Evolutionary conservation across 2,797 vertebrate species (phyloP), one percentile per base, ranked within the genome.

Genomic region (Pangasius larnaudii): DNA sequence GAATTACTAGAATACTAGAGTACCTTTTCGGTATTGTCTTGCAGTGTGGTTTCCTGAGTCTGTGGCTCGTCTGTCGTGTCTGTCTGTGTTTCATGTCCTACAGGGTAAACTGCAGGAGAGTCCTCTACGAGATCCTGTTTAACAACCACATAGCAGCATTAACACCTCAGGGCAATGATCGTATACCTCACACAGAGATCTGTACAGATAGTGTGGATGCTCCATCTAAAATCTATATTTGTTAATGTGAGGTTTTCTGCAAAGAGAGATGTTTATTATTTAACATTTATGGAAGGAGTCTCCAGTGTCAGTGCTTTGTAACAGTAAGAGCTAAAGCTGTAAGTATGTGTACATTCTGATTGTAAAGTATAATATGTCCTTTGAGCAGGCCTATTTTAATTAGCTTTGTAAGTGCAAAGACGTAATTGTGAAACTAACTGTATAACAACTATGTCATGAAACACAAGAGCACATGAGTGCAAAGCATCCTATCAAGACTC

Each of bases 11-110:
- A 42, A 42, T 42, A 42, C 42, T 42, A 42, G 42, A 6, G 30
- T 58, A 89, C 85, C 84, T 82, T 13, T 51, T 51, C 42, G 2
- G 22, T 30, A 51, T 30, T 11, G 46, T 84, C 80, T 14, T 86
- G 71, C 9, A 22, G 36, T 80, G 51, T 36, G 24, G 39, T n/a
- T 84, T 89, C 88, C 61, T 61, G 88, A 49, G 74, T 87, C 30
- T 78, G 71, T 16, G 14, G 85, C 22, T 78, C 63, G 1, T 87
- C 85, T 71, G 30, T 46, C 10, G 58, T 0, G 11, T 83, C 58
- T 1, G 56, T 19, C 78, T 51, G 36, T 22, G 72, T 59, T 36
- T 77, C 56, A 10, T 84, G 85, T 67, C 69, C 72, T 69, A 56
- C 39, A 11, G 49, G 22, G 24, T 42, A 18, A 59, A 33, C 6